A percentile compares a stretch with the other conserved stretches of the same genome.
Conservation (phyloP, 2,797 vertebrate genomes). For the Buphagus erythrorhynchus region DNA sequence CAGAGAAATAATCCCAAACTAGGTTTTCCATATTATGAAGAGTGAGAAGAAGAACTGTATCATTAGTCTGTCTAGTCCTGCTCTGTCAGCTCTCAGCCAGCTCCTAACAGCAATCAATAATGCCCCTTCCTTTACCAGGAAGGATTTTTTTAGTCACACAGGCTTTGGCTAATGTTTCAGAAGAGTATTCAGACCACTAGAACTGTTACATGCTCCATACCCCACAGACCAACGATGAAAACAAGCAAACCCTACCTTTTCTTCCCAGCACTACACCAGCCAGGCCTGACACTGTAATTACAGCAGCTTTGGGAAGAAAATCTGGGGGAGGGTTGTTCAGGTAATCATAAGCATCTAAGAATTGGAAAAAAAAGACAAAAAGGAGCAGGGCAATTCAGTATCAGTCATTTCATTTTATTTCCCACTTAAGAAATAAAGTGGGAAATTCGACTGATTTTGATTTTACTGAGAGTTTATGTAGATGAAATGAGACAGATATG, state of each 20-base stretch:
- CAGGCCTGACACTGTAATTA: constrained; percentile 87
- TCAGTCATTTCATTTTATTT: not conserved
- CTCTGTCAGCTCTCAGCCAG: not conserved
- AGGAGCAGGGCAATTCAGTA: not conserved
- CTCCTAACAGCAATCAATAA: not conserved
- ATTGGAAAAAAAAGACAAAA: not conserved
- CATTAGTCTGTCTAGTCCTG: not conserved
- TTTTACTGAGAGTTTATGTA: not conserved
- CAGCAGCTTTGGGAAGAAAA: constrained; percentile 85
- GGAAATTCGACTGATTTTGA: too few species aligned
- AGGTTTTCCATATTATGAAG: not conserved
- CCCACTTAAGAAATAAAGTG: not conserved
- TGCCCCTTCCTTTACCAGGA: not conserved
- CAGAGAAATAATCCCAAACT: not conserved
- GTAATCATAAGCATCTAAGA: constrained; percentile 87
- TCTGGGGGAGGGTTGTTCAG: constrained; percentile 89
- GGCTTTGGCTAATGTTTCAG: not conserved
- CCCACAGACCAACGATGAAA: not conserved
- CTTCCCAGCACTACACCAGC: constrained; percentile 85
- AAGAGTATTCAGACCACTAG: not conserved
- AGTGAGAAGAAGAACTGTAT: fast-evolving
- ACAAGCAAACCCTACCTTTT: constrained; percentile 80
- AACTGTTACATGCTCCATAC: not conserved
- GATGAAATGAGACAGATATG: not conserved
- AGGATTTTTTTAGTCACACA: not conserved